These are phyloP conservation scores for Himalopsyche tibetana DNA, from an alignment of 2,888 invertebrate genomes.

Conservation along the genomic window DNA sequence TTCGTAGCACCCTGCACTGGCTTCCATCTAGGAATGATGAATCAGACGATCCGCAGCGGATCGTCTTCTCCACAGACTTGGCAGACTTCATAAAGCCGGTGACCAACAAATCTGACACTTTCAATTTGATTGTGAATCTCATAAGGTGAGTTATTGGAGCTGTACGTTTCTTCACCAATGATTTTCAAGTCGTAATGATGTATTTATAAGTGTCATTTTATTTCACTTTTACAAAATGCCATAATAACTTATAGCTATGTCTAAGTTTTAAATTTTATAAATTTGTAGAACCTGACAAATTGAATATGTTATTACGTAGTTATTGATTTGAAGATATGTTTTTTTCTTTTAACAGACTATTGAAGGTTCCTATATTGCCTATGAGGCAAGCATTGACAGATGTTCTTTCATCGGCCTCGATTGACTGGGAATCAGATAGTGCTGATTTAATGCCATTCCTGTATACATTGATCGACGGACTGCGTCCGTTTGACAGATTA, in stretches of 20 bases:
- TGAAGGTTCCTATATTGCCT: conserved; percentile 78
- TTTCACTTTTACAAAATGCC: no score
- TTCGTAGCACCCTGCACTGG: conserved; percentile 85
- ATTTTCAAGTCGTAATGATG: no score
- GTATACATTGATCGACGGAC: conserved; percentile 66
- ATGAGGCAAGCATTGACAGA: conserved; percentile 72
- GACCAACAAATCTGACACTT: conserved; percentile 76
- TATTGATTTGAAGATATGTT: no score
- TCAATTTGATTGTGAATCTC: conserved; percentile 79
- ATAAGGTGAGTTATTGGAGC: conserved; percentile 70
- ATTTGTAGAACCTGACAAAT: no score
- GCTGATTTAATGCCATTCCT: conserved; percentile 69
- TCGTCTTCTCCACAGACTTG: conserved; percentile 80
- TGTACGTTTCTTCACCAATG: no score
- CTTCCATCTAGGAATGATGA: conserved; percentile 76
- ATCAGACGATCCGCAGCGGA: conserved; percentile 80
- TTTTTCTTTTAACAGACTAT: conserved; percentile 57
- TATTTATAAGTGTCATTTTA: no score
- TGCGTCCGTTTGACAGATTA: conserved; percentile 33
- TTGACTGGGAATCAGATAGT: conserved; percentile 73
- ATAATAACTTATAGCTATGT: no score
- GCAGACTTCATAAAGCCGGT: conserved; percentile 84
- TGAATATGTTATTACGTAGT: no score
- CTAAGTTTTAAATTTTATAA: no score
- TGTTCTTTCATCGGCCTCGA: conserved; percentile 70